A percentile compares a stretch with the other conserved stretches of the same genome.
Evolutionary conservation across 2,797 vertebrate genomes (phyloP).

Genomic region (Australoheros facetus): DNA sequence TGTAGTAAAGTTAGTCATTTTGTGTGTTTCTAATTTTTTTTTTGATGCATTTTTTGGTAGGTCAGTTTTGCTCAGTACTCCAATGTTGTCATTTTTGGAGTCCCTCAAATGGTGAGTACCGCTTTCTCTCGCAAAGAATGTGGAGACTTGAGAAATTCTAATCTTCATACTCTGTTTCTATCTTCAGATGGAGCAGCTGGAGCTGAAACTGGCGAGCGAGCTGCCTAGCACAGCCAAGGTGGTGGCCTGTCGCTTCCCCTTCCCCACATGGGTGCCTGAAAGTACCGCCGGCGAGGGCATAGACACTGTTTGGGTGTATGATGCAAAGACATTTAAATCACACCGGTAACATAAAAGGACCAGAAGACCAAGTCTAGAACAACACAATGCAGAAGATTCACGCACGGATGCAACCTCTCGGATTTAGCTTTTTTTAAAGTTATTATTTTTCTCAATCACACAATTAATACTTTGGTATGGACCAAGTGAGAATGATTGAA

Average conservation of each 20-base stretch:
- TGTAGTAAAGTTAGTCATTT: neutral
- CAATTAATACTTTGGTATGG: neutral
- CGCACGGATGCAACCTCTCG: neutral
- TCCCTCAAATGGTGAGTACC: conserved; percentile 95
- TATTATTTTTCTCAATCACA: neutral
- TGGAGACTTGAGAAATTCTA: neutral
- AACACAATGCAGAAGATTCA: neutral
- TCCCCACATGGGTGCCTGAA: conserved; percentile 90
- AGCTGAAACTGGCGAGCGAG: conserved; percentile 89
- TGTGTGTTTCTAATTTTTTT: neutral
- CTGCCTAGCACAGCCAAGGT: conserved; percentile 84
- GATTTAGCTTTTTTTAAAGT: neutral
- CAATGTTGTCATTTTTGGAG: conserved; percentile 94
- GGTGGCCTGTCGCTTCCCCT: conserved; percentile 95
- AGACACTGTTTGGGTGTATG: conserved; percentile 93
- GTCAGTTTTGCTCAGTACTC: conserved; percentile 89
- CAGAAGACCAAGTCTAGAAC: conserved; percentile 4
- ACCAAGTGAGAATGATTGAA: neutral
- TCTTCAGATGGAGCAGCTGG: conserved; percentile 90
- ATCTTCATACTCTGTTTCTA: neutral
- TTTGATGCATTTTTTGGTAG: conserved; percentile 71
- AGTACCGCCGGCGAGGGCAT: conserved; percentile 86
- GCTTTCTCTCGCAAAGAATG: neutral
- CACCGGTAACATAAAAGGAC: neutral
- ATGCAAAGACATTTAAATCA: conserved; percentile 76